A percentile compares a stretch with the other conserved stretches of the same genome.
phyloP scores from a whole-genome alignment of 2,888 invertebrate genomes.

The Glaucopsyche alexis region DNA sequence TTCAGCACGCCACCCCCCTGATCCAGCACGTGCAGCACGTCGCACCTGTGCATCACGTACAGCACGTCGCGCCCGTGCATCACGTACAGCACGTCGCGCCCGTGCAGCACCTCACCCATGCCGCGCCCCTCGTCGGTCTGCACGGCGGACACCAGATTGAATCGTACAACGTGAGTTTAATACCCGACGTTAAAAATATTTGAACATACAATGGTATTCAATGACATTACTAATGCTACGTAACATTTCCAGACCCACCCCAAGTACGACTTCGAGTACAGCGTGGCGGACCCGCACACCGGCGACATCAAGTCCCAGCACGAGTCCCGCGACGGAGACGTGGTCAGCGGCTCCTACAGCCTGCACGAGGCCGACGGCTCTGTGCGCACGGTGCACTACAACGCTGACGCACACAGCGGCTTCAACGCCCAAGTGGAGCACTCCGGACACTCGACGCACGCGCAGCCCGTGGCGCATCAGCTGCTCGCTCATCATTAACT shows the following conservation, averaged over 20 bases:
- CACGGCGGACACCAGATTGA: conserved; percentile 42
- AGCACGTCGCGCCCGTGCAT: conserved; percentile 27
- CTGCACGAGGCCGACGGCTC: conserved; percentile 79
- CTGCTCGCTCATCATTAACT: conserved; percentile 34
- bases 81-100: conserved; percentile 20
- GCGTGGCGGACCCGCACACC: conserved; percentile 75
- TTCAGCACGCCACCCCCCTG: conserved; percentile 42
- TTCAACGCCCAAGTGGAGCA: conserved; percentile 63
- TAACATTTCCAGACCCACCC: conserved; percentile 59
- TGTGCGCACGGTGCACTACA: conserved; percentile 80
- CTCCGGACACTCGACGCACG: conserved; percentile 75
- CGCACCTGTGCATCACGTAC: no score
- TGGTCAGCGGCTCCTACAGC: conserved; percentile 71
- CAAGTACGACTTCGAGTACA: conserved; percentile 77
- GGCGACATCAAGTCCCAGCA: conserved; percentile 81
- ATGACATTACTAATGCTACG: conserved; percentile 44
- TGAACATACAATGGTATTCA: background rate
- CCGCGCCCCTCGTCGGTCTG: background rate
- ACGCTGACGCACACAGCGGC: conserved; percentile 80
- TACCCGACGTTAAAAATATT: background rate
- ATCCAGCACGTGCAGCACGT: conserved; percentile 24
- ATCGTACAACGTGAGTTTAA: conserved; percentile 52
- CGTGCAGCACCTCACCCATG: background rate
- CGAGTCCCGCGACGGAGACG: conserved; percentile 80
- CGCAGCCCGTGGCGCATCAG: conserved; percentile 50